Evolutionary conservation across 2,113 vertebrate genomes (phyloP), one percentile per base, ranked within the genome.

Genomic region (Phrynocephalus versicolor): DNA sequence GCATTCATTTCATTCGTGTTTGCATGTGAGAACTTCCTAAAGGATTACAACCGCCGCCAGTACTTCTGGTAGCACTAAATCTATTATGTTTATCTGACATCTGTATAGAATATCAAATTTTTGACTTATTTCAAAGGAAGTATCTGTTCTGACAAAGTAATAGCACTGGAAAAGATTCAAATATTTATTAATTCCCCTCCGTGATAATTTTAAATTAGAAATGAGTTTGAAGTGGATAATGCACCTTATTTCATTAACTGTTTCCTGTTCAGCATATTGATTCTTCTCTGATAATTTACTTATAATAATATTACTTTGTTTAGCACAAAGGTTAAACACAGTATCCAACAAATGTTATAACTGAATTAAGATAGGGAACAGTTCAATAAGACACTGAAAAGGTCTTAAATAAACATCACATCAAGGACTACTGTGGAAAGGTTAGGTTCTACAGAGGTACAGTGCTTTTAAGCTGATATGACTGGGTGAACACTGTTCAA

Each of bases 311-410:
- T 18, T 73, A 91, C n/a, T 86, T 70, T 73, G 83, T 87, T 55
- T 78, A 89, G 85, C 39, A 90, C 41, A 62, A 35, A 57, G 78
- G 83, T 62, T 80, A 84, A 70, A 87, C 89, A 86, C 85, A 91
- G 71, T 87, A 88, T 60, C 62, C 85, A 57, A 89, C 88, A 72
- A 69, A 74, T 85, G 41, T 39, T 82, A 33, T 37, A 85, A 83
- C 72, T 86, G 33, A 60, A 84, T n/a, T 77, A 85, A 81, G 60
- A 12, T 86, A 75, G 51, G 39, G 87, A 39, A 83, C 88, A 89
- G 58, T 83, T 69, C 81, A 81, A 13, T 10, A 65, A 84, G 73
- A 67, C 39, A 13, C 3, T 60, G 71, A 87, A 84, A 87, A 87
- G 0, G 0, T 90, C 85, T 90, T 79, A 77, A 77, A 55, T 69